phyloP scores from a whole-genome alignment of 2,888 invertebrate genomes.

The Rhagophthalmus giganteus region DNA sequence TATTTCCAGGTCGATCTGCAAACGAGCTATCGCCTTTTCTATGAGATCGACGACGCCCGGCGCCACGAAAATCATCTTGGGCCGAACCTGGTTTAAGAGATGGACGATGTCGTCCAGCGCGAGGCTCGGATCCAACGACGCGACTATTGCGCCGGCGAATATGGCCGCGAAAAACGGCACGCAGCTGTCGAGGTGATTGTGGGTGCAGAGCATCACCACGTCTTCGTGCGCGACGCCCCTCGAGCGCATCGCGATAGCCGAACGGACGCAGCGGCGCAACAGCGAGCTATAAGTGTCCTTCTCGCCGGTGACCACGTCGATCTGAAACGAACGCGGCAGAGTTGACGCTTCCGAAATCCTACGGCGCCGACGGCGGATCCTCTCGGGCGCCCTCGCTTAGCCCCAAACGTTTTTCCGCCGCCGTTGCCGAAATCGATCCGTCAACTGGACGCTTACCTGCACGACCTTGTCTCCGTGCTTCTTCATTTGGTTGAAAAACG shows the following conservation, averaged over 20 bases:
- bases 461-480: neutral
- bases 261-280: slow-evolving; percentile 2
- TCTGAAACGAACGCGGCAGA: too few relatives aligned
- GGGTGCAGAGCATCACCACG: slow-evolving; percentile 56
- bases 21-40: slow-evolving; percentile 29
- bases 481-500: neutral
- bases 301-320: slow-evolving; percentile 8
- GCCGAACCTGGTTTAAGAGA: slow-evolving; percentile 37
- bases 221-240: slow-evolving; percentile 54
- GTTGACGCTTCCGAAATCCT: too few relatives aligned
- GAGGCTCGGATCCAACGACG: slow-evolving; percentile 41
- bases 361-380: too few relatives aligned
- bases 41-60: slow-evolving; percentile 28
- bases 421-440: too few relatives aligned
- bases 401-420: too few relatives aligned
- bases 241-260: slow-evolving; percentile 2
- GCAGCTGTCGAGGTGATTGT: slow-evolving; percentile 53
- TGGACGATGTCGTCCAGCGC: slow-evolving; percentile 34
- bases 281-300: slow-evolving; percentile 50
- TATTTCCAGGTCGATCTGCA: slow-evolving; percentile 41
- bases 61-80: slow-evolving; percentile 41
- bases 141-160: slow-evolving; percentile 51
- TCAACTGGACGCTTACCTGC: neutral
- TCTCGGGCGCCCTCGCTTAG: too few relatives aligned
- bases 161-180: slow-evolving; percentile 57